Percentiles rank a stretch among this genome's conserved stretches.
Conservation (phyloP, 2,797 vertebrate genomes). For the Sebastes matsubarae region DNA sequence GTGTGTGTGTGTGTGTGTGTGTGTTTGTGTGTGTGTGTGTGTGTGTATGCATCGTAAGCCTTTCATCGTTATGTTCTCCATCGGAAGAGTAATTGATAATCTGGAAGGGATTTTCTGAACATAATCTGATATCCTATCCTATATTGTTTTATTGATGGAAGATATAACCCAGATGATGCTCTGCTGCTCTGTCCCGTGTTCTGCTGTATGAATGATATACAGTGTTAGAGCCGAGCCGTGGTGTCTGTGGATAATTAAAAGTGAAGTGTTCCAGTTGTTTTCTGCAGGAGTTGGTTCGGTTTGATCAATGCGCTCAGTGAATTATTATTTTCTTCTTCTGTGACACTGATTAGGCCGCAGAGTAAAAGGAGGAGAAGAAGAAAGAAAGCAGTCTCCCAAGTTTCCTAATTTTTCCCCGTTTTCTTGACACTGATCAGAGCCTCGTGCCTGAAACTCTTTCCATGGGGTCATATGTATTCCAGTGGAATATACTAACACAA, state of each 20-base stretch:
- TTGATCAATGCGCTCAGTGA: slow-evolving; percentile 41
- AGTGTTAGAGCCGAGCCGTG: neutral
- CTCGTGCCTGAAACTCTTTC: neutral
- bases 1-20: neutral
- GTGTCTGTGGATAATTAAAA: neutral
- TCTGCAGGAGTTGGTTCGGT: neutral
- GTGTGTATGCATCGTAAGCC: neutral
- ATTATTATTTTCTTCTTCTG: slow-evolving; percentile 28
- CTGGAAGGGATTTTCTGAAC: neutral
- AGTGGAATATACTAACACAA: neutral
- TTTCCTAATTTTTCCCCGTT: neutral
- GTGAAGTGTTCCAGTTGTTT: neutral
- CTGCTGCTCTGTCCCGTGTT: neutral
- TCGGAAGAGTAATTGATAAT: slow-evolving; percentile 5
- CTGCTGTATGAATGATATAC: neutral
- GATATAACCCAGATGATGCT: neutral
- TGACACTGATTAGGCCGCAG: slow-evolving; percentile 61
- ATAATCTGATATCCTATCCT: neutral
- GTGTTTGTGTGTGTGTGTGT: too few species aligned
- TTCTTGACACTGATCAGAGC: slow-evolving; percentile 47
- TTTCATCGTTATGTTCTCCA: neutral
- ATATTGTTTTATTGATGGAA: neutral
- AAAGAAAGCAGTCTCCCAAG: slow-evolving; percentile 29
- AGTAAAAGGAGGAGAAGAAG: slow-evolving; percentile 29
- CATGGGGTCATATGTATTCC: neutral